phyloP scores from a whole-genome alignment of 1,140 invertebrate species.

The Bursaphelenchus mucronatus region DNA sequence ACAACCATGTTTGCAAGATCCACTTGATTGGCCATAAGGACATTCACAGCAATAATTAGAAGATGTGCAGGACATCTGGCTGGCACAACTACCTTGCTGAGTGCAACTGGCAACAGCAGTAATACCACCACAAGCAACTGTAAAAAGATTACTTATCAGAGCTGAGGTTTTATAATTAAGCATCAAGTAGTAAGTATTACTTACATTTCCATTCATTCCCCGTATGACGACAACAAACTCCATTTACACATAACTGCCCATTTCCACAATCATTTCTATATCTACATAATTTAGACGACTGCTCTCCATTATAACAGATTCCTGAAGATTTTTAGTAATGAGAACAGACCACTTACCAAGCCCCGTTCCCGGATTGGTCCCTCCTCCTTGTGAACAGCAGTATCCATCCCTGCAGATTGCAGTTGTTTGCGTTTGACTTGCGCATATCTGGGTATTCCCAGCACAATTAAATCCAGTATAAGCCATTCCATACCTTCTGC shows the following conservation, averaged over 20 bases:
- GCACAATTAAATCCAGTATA: too few species aligned
- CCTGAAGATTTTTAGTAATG: conserved; percentile 9
- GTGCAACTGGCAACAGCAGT: conserved; percentile 27
- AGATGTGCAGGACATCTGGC: conserved; percentile 22
- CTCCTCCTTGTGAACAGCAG: too few species aligned
- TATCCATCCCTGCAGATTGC: too few species aligned
- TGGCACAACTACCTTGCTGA: conserved; percentile 15
- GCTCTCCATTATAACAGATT: conserved; percentile 27
- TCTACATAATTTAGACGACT: conserved; percentile 10
- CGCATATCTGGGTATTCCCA: too few species aligned
- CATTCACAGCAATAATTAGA: conserved; percentile 33
- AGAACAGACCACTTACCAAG: too few species aligned
- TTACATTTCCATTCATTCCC: conserved; percentile 30
- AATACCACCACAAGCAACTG: conserved; percentile 28
- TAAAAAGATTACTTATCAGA: conserved; percentile 1
- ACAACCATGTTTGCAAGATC: conserved; percentile 23
- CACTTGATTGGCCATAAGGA: conserved; percentile 22
- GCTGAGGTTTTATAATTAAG: conserved; percentile 7
- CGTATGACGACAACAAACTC: conserved; percentile 25
- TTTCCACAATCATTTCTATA: conserved; percentile 1
- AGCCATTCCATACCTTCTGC: too few species aligned
- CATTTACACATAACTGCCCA: conserved; percentile 26
- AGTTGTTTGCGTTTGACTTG: too few species aligned
- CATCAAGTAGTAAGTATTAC: neutral
- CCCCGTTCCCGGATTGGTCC: too few species aligned